phyloP scores from a whole-genome alignment of 2,113 vertebrate species.

The Amblyornis subalaris region DNA sequence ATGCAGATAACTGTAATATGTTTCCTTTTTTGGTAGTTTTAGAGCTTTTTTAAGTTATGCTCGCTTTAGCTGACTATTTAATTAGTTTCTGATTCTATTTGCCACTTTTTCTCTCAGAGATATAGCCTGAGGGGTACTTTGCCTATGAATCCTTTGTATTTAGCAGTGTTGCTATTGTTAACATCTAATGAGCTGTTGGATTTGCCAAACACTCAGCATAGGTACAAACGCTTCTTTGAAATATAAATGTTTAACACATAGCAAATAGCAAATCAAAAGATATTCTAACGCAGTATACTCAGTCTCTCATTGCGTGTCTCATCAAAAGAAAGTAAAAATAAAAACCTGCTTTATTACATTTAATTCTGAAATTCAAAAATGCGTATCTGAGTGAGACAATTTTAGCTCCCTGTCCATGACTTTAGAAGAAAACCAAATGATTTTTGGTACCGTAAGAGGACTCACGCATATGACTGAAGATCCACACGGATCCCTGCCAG shows the following conservation, averaged over 20 bases:
- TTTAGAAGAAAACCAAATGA: not conserved
- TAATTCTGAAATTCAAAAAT: slow-evolving; percentile 17
- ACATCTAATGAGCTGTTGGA: slow-evolving; percentile 59
- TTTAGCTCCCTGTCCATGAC: not conserved
- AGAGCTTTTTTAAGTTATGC: slow-evolving; percentile 67
- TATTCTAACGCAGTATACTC: not conserved
- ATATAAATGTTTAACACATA: slow-evolving; percentile 44
- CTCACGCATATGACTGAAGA: not conserved
- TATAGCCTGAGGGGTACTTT: slow-evolving; percentile 53
- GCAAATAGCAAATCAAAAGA: slow-evolving; percentile 50
- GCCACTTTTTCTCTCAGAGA: slow-evolving; percentile 67
- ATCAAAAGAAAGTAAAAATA: slow-evolving; percentile 29
- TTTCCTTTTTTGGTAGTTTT: slow-evolving; percentile 80
- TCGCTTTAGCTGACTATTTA: slow-evolving; percentile 76
- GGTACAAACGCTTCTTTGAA: slow-evolving; percentile 25
- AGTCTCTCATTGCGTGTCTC: not conserved
- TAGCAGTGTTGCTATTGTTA: slow-evolving; percentile 58
- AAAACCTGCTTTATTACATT: not conserved
- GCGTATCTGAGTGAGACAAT: not conserved
- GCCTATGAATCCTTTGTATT: slow-evolving; percentile 62
- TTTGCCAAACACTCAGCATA: not conserved
- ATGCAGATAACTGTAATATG: slow-evolving; percentile 80
- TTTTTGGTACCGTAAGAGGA: not conserved
- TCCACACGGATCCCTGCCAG: rapidly evolving
- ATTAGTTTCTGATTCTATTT: slow-evolving; percentile 76